A percentile compares a stretch with the other conserved stretches of the same genome.
Evolutionary conservation across 2,888 invertebrate genomes (phyloP).

Genomic region (Coelopa pilipes): DNA sequence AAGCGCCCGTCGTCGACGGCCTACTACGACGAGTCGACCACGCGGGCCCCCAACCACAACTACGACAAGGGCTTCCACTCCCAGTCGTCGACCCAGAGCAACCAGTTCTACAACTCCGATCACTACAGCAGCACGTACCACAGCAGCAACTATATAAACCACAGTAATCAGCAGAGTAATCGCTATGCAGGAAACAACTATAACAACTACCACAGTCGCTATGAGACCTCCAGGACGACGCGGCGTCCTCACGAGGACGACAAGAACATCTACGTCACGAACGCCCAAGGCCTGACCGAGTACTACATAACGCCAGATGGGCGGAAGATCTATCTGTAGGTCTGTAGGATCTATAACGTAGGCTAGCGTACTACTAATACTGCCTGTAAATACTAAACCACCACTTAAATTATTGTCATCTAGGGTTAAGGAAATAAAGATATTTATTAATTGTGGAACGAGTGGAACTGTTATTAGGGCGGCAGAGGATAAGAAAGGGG

Average conservation of each 20-base stretch:
- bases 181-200: constrained; percentile 55
- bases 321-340: constrained; percentile 56
- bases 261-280: constrained; percentile 63
- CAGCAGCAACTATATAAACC: constrained; percentile 50
- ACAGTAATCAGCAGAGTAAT: constrained; percentile 52
- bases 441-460: background rate
- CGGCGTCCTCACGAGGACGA: constrained; percentile 51
- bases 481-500: background rate
- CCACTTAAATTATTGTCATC: background rate
- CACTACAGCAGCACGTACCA: constrained; percentile 45
- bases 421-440: background rate
- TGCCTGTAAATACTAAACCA: background rate
- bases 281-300: constrained; percentile 60
- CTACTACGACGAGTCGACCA: constrained; percentile 33
- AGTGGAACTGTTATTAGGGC: background rate
- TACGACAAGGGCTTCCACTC: constrained; percentile 41
- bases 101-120: too few relatives aligned
- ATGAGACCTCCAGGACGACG: constrained; percentile 35
- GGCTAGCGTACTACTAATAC: background rate
- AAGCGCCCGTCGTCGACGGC: constrained; percentile 44
- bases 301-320: constrained; percentile 62
- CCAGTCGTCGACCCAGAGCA: too few relatives aligned
- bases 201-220: constrained; percentile 52
- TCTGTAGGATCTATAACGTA: too few relatives aligned
- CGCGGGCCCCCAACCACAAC: constrained; percentile 15